Evolutionary conservation across 2,797 vertebrate species (phyloP), one percentile per base, ranked within the genome.

Genomic region (Leptodactylus fallax): DNA sequence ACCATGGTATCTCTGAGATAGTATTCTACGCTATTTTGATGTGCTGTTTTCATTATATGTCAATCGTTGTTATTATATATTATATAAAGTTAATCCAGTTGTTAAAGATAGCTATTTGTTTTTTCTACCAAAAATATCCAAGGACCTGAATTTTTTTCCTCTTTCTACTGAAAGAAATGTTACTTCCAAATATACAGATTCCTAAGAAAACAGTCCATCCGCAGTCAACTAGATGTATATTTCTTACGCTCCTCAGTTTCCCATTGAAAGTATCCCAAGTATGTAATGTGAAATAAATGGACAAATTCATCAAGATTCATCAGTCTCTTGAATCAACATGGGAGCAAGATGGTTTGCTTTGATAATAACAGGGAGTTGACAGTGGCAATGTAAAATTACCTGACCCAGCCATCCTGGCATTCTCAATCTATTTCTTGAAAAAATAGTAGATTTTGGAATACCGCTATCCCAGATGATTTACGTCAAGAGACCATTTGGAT

Each of bases 401-500:
- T 88, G 76, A 79, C 82, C 82, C 74, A 72, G 45, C 90, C 87
- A 80, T 56, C 21, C 19, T 58, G 65, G 6, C 67, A 78, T 10
- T 0, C 0, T 55, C 74, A 87, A 55, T 89, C 87, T 23, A 91
- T 87, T 85, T 90, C 89, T 82, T 60, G 55, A 55, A 91, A 58
- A 79, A 91, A n/a, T 3, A 0, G 1, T 0, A 27, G 81, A 0
- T 7, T 19, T 58, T 4, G 36, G 69, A 13, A 7, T 67, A 82
- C 65, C 10, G 90, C 89, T 47, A 90, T 91, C 90, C 90, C 90
- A 77, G 45, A 19, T 86, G 8, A 0, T 80, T 79, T 65, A 6
- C 91, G 90, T 90, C 85, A 81, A 89, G 90, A 65, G 61, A 27
- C 1, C 36, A 36, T 21, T 89, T 90, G 91, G 91, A 92, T 16